Evolutionary conservation across 35 echinoderm and acorn worm species (phyloP).

Genomic region (Heliocidaris erythrogramma): DNA sequence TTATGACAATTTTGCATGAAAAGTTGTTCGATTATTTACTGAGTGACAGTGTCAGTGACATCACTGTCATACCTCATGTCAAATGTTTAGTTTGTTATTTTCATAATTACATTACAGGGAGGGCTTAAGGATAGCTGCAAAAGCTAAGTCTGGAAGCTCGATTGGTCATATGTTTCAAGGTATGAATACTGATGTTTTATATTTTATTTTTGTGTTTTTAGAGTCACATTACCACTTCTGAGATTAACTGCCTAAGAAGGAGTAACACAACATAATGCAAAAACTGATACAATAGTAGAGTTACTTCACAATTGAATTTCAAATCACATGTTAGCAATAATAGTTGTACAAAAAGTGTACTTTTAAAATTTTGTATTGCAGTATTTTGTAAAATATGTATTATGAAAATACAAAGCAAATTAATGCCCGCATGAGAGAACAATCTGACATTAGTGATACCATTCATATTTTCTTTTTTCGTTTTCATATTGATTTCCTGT

Average conservation of each 20-base stretch:
- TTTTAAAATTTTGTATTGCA: no score
- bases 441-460: not conserved
- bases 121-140: slow-evolving; percentile 75
- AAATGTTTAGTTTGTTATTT: not conserved
- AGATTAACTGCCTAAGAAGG: not conserved
- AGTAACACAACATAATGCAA: not conserved
- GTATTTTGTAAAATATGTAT: no score
- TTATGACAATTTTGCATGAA: no score
- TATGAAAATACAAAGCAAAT: not conserved
- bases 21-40: no score
- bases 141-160: slow-evolving; percentile 66
- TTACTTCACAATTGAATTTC: not conserved
- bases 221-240: not conserved
- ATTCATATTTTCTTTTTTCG: not conserved
- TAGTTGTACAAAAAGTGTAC: no score
- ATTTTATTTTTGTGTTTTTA: not conserved
- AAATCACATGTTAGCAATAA: no score
- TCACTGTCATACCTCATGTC: not conserved
- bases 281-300: not conserved
- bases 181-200: slow-evolving; percentile 29
- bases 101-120: slow-evolving; percentile 56
- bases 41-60: no score
- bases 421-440: not conserved
- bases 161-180: slow-evolving; percentile 64
- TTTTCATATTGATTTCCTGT: not conserved